A percentile compares a stretch with the other conserved stretches of the same genome.
Evolutionary conservation across 2,113 vertebrate genomes (phyloP).

Genomic region (Microcebus tavaratra): DNA sequence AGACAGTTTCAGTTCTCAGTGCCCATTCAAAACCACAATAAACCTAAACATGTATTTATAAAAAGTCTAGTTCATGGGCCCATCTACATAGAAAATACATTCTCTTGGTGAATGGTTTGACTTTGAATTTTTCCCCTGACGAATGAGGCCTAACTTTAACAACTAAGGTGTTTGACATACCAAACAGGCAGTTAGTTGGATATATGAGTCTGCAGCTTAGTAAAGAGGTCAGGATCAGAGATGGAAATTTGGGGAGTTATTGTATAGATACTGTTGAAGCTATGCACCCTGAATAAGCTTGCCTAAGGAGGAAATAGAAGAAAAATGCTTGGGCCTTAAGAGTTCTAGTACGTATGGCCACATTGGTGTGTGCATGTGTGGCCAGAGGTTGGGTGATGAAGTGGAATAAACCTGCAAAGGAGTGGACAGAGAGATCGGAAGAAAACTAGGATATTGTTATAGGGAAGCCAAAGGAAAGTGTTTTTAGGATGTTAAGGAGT

Average conservation of each 20-base stretch:
- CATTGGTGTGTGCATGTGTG: background rate
- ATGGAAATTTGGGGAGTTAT: background rate
- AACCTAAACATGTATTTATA: conserved; percentile 35
- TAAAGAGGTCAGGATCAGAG: background rate
- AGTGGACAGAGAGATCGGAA: background rate
- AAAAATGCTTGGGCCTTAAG: background rate
- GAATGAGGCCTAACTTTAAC: background rate
- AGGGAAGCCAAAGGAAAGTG: background rate
- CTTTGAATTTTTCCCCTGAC: background rate
- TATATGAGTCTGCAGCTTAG: background rate
- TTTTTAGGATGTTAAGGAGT: background rate
- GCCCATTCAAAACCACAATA: conserved; percentile 2
- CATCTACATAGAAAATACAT: background rate
- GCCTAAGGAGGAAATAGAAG: background rate
- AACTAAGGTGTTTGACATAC: background rate
- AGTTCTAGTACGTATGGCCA: background rate
- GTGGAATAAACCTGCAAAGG: background rate
- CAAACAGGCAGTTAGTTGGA: background rate
- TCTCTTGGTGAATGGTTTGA: conserved; percentile 1
- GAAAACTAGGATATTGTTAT: conserved; percentile 2
- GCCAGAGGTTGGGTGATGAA: background rate
- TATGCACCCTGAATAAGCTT: background rate
- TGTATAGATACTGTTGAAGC: background rate
- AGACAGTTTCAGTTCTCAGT: conserved; percentile 38
- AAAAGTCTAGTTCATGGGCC: background rate